Base-by-base conservation (phyloP, 2,888 invertebrate species). In the Dasysyrphus albostriatus region DNA sequence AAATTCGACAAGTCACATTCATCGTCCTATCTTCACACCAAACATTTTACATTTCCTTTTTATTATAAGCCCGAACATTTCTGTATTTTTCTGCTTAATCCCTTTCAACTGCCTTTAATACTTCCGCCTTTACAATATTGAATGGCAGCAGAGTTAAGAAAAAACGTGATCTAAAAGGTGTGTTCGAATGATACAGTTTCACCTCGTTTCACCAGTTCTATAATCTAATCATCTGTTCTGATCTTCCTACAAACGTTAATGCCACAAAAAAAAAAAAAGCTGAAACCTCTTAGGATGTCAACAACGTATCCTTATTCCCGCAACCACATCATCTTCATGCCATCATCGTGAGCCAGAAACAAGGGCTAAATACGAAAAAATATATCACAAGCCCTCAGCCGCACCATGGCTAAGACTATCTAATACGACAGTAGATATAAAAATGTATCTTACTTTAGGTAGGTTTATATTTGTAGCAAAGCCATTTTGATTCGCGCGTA, bases 151-250 rank as follows among this genome's bases (percentile, higher is more conserved):
- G 29, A 54, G 5, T n/a, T 6, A 24, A 8, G 19, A 69, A 37
- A 54, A 69, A 37, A 54, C 69, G 54, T 69, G 54, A 39, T 34
- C 5, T 37, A 39, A 49, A 39, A 69, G 67, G 67, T 69, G 67
- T 69, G 54, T 54, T 69, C 39, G 51, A 54, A 51, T 69, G 69
- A 69, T 69, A 54, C 75, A 61, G n/a, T 54, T 56, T 47, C 63
- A 34, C 32, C 44, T 47, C 39, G 19, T 24, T 44, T 56, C 34
- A 49, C 12, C 19, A 61, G 63, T 4, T 56, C 61, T 69, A 54
- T 56, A 56, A 75, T 56, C 54, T 47, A 44, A 81, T 81, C 82
- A 72, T 63, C 56, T 32, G 42, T 65, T 12, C 39, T 63, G 58
- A 72, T 72, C 76, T 54, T 39, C 49, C 42, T 19, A 39, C 44